Evolutionary conservation across 2,113 vertebrate genomes (phyloP).

Genomic region (Hoplias malabaricus): DNA sequence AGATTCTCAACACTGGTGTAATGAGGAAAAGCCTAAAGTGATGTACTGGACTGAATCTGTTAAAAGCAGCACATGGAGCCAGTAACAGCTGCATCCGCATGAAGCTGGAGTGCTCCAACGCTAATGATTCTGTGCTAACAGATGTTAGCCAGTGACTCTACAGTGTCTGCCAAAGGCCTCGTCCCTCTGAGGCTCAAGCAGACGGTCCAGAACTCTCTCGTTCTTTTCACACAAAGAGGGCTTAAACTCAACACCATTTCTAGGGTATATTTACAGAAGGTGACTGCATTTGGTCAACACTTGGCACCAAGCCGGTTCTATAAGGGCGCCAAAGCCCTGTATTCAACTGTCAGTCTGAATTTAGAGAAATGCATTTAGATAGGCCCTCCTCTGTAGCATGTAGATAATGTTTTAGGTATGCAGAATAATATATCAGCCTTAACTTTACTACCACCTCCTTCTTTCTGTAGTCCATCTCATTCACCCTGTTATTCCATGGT

Average conservation of each 20-base stretch:
- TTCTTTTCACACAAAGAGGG: constrained; percentile 13
- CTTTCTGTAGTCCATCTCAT: no score
- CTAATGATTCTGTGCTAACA: constrained; percentile 77
- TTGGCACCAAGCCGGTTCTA: no score
- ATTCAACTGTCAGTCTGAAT: no score
- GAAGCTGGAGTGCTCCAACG: constrained; percentile 56
- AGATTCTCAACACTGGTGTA: neutral
- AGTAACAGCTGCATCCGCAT: constrained; percentile 46
- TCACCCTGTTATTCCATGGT: no score
- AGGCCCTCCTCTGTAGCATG: no score
- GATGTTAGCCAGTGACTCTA: constrained; percentile 75
- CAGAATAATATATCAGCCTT: no score
- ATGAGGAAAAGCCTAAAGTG: neutral
- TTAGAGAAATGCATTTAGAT: no score
- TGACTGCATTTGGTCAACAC: neutral
- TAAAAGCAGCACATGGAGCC: constrained; percentile 56
- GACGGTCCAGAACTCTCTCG: constrained; percentile 43
- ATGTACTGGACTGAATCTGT: constrained; percentile 32
- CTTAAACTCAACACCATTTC: neutral
- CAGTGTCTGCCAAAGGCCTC: constrained; percentile 61
- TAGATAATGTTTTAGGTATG: no score
- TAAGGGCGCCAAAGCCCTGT: no score
- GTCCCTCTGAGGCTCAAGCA: constrained; percentile 57
- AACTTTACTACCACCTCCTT: no score
- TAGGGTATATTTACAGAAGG: neutral